These are phyloP conservation scores for Neodiprion lecontei DNA, from an alignment of 1,140 invertebrate species.

Conservation along the genomic window DNA sequence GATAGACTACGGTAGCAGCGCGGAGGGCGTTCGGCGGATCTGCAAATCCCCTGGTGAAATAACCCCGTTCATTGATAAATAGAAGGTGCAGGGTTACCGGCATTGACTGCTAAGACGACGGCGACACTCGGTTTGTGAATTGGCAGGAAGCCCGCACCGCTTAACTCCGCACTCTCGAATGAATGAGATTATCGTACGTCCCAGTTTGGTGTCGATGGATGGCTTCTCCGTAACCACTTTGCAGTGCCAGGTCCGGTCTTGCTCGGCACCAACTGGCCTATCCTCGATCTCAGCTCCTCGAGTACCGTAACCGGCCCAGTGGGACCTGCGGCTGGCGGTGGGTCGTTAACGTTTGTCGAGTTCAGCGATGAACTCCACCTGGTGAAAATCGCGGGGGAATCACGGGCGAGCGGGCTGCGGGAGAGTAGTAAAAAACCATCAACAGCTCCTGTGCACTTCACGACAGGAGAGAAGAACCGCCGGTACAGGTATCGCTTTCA, in stretches of 20 bases:
- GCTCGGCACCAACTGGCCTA: neutral
- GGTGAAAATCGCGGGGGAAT: neutral
- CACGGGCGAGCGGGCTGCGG: neutral
- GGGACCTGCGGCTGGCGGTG: neutral
- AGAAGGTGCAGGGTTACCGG: slow-evolving; percentile 20
- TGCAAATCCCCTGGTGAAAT: slow-evolving; percentile 34
- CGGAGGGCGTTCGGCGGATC: neutral
- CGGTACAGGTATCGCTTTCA: neutral
- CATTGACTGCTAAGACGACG: slow-evolving; percentile 40
- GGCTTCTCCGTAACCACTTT: neutral
- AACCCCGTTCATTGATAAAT: slow-evolving; percentile 39
- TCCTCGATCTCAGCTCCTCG: neutral
- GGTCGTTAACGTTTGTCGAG: neutral
- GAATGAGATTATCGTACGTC: slow-evolving; percentile 48
- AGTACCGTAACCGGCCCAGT: neutral
- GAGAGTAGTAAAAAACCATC: neutral
- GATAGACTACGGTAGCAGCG: neutral
- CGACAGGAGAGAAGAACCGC: neutral
- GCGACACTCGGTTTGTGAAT: slow-evolving; percentile 48
- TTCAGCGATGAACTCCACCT: neutral
- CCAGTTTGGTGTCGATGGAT: neutral
- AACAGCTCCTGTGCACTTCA: neutral
- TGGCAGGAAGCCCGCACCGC: slow-evolving; percentile 52
- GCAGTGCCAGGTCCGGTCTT: neutral
- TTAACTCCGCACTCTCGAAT: slow-evolving; percentile 42